Base-by-base conservation (phyloP, 2,797 vertebrate genomes). In the Morelia viridis region DNA sequence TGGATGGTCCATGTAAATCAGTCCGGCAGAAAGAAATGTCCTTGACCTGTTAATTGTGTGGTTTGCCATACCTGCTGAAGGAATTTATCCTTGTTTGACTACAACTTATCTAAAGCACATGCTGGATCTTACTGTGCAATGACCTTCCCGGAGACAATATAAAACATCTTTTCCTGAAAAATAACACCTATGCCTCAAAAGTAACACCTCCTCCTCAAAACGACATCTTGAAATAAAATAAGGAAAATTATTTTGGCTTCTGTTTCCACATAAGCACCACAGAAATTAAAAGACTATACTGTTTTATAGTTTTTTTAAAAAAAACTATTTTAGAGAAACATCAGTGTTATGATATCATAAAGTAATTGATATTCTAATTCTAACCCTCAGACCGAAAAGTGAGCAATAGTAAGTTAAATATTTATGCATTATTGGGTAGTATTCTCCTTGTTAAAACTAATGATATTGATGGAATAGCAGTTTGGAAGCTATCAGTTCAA, bases 1-100 rank as follows among this genome's bases (percentile, higher is more conserved):
- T 53, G 60, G 85, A 68, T 90, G 57, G 28, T 5, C 65, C 68
- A 53, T 84, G 85, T 61, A 90, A 92, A 91, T 87, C 88, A 90
- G 53, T 15, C n/a, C 71, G 90, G 85, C 22, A 68, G n/a, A 61
- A 92, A 87, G 71, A 91, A 87, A 64, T 64, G 31, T 62, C 58
- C 64, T 58, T 35, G 65, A 87, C 35, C 65, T 24, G 64, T 87
- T 61, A 53, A 19, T 92, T 92, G 76, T 90, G 91, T 57, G 13
- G 50, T 35, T 89, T 56, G 65, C 15, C 35, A 4, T 90, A 64
- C 35, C n/a, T 84, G 68, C 35, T 41, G 61, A n/a, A 90, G 88
- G 22, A 93, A 56, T 89, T 56, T 76, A 88, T 61, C 57, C 65
- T 26, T 41, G 41, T 85, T 58, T 1, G 4, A 31, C 41, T 88